Evolutionary conservation across 2,888 invertebrate species (phyloP).

Genomic region (Notodonta ziczac): DNA sequence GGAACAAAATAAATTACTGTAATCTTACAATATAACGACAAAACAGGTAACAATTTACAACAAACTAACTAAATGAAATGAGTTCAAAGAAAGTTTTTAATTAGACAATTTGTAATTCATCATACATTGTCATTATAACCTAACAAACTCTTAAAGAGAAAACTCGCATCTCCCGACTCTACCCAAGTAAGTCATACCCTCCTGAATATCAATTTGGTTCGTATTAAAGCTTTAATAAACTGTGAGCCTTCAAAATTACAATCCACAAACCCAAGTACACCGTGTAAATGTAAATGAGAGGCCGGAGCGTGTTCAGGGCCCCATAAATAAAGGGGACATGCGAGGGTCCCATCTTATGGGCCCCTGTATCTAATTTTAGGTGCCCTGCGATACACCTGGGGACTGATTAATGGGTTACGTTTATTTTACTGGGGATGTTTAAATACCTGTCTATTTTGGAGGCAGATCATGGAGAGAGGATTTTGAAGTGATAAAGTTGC

Average conservation of each 20-base stretch:
- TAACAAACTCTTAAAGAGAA: background rate
- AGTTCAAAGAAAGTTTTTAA: background rate
- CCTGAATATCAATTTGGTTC: constrained; percentile 44
- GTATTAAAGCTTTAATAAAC: constrained; percentile 53
- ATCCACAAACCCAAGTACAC: constrained; percentile 35
- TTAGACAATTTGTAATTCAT: background rate
- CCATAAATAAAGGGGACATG: constrained; percentile 18
- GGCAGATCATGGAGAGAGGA: background rate
- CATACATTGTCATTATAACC: background rate
- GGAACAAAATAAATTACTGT: too few species aligned
- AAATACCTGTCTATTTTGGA: constrained; percentile 25
- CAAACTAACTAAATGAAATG: too few species aligned
- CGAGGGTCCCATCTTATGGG: constrained; percentile 42
- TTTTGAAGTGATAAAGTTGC: background rate
- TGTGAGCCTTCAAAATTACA: constrained; percentile 46
- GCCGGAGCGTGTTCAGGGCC: constrained; percentile 13
- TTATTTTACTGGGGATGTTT: constrained; percentile 41
- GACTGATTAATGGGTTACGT: constrained; percentile 48
- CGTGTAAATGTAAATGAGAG: constrained; percentile 37
- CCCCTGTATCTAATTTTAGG: constrained; percentile 52
- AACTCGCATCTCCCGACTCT: background rate
- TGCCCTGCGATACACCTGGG: constrained; percentile 52
- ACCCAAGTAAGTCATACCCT: background rate
- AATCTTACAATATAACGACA: too few species aligned
- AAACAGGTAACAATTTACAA: too few species aligned